Conservation (phyloP, 2,113 vertebrate species). For the Mixornis gularis region DNA sequence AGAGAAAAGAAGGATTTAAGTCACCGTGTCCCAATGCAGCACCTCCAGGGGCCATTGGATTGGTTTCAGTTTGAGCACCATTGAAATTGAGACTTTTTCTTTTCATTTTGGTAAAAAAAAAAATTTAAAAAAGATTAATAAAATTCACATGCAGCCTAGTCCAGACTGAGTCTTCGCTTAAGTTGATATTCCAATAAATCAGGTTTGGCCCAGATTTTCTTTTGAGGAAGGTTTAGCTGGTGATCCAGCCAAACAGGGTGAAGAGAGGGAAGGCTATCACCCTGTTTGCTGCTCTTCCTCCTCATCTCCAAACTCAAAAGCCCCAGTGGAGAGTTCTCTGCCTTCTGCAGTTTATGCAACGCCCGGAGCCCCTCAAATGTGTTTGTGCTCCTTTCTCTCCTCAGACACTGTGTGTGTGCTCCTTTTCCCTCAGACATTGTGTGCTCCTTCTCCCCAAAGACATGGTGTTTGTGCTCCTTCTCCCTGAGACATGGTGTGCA, state of each 20-base stretch:
- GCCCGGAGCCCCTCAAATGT: background rate
- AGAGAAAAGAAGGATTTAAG: background rate
- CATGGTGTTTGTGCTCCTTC: background rate
- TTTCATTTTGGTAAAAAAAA: background rate
- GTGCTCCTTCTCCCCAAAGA: background rate
- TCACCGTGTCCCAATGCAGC: rapidly evolving
- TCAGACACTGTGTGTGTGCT: too few species aligned
- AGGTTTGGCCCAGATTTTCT: background rate
- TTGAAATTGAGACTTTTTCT: background rate
- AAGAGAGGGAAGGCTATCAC: rapidly evolving
- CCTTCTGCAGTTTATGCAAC: background rate
- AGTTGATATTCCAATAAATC: background rate
- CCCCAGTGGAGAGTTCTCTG: background rate
- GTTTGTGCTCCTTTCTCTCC: background rate
- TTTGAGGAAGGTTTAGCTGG: background rate
- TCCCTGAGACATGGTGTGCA: background rate
- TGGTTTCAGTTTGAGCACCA: rapidly evolving
- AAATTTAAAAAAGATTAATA: background rate
- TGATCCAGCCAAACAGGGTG: rapidly evolving
- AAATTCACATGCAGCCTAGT: rapidly evolving
- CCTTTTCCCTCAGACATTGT: background rate
- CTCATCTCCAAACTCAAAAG: background rate
- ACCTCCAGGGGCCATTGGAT: background rate
- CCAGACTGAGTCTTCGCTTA: rapidly evolving
- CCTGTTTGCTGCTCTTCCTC: background rate